Evolutionary conservation across 2,797 vertebrate genomes (phyloP).

Genomic region (Emys orbicularis): DNA sequence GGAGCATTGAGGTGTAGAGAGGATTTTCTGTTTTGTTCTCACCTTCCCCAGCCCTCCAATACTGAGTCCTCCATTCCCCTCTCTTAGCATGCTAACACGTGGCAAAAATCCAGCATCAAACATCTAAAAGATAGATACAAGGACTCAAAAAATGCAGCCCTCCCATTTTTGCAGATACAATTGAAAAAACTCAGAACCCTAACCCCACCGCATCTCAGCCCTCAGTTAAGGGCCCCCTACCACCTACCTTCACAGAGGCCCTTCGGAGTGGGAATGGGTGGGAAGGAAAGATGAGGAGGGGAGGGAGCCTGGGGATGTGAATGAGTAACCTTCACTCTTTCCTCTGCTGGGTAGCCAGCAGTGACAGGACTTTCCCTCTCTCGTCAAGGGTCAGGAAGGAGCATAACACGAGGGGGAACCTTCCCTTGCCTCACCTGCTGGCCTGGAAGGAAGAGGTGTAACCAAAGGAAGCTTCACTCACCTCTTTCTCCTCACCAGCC

Average conservation of each 20-base stretch:
- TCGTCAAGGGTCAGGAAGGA: neutral
- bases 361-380: neutral
- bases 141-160: neutral
- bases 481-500: neutral
- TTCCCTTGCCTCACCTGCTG: neutral
- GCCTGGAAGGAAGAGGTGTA: neutral
- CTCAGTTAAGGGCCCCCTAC: neutral
- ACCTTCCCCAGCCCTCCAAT: neutral
- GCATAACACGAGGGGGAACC: neutral
- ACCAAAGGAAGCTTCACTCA: neutral
- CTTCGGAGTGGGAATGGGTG: neutral
- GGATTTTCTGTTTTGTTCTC: neutral
- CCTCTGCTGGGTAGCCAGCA: neutral
- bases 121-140: neutral
- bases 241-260: neutral
- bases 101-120: neutral
- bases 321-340: neutral
- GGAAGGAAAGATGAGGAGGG: neutral
- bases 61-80: neutral
- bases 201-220: neutral
- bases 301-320: neutral
- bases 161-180: neutral
- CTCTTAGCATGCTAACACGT: neutral
- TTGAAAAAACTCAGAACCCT: neutral
- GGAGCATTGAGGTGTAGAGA: neutral